phyloP scores from a whole-genome alignment of 2,113 vertebrate species.

The Lepus timidus region DNA sequence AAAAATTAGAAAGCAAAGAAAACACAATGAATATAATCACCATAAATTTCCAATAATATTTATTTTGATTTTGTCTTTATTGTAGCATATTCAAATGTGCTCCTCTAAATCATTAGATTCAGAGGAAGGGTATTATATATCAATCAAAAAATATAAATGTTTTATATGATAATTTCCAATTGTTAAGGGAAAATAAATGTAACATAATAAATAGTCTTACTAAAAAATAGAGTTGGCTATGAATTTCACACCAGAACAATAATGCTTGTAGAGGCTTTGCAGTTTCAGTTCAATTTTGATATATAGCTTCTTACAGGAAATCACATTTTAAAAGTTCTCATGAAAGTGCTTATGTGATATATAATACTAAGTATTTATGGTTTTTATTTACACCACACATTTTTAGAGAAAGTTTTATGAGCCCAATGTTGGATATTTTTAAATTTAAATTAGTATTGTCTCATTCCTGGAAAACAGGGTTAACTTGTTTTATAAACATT shows the following conservation, averaged over 20 bases:
- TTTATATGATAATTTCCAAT: neutral
- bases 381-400: neutral
- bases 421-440: neutral
- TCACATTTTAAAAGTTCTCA: neutral
- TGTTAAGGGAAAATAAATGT: neutral
- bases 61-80: slow-evolving; percentile 32
- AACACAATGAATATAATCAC: neutral
- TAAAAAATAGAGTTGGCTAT: neutral
- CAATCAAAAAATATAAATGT: slow-evolving; percentile 5
- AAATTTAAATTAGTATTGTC: neutral
- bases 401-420: slow-evolving; percentile 22
- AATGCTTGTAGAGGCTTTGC: neutral
- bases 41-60: neutral
- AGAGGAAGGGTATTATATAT: neutral
- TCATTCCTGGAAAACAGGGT: neutral
- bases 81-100: neutral
- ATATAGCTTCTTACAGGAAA: neutral
- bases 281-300: slow-evolving; percentile 36
- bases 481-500: slow-evolving; percentile 2
- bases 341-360: neutral
- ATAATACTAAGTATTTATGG: neutral
- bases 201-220: neutral
- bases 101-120: slow-evolving; percentile 9
- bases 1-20: slow-evolving; percentile 15
- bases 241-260: neutral